Percentiles rank a stretch among this genome's conserved stretches.
Evolutionary conservation across 92 coral and sea anemone species (phyloP).

Genomic region (Heteractis magnifica): DNA sequence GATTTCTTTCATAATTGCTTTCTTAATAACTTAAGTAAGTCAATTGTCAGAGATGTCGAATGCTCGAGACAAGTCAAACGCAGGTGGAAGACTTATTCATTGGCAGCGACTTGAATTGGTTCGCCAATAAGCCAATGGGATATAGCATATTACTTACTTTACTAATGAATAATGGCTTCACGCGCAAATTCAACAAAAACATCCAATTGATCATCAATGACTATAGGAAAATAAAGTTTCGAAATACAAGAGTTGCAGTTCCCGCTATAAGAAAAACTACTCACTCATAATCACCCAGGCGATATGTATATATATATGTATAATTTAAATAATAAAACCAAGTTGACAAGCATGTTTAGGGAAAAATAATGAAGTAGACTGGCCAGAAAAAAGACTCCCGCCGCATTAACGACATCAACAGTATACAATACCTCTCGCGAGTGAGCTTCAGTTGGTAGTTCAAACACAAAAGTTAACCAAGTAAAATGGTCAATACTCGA

Average conservation of each 20-base stretch:
- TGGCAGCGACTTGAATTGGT: constrained; percentile 12
- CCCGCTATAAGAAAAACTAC: too few species aligned
- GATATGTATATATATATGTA: background rate
- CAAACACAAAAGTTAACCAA: background rate
- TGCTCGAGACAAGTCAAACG: constrained; percentile 56
- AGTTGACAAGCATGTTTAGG: background rate
- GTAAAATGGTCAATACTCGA: background rate
- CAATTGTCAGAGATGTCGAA: constrained; percentile 88
- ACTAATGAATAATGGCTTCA: background rate
- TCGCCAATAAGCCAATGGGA: constrained; percentile 16
- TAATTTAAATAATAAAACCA: background rate
- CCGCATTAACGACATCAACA: background rate
- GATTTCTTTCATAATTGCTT: constrained; percentile 93
- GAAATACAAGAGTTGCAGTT: background rate
- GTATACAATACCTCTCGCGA: background rate
- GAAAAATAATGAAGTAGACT: background rate
- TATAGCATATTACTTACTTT: background rate
- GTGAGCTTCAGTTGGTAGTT: background rate
- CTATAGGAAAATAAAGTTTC: background rate
- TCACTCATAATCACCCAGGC: too few species aligned
- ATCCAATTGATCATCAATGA: background rate
- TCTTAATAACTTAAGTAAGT: constrained; percentile 97
- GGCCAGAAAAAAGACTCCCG: background rate
- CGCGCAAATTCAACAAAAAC: background rate
- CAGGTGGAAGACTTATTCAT: constrained; percentile 58